phyloP scores from a whole-genome alignment of 1,140 invertebrate species.

The Nebria ingens region DNA sequence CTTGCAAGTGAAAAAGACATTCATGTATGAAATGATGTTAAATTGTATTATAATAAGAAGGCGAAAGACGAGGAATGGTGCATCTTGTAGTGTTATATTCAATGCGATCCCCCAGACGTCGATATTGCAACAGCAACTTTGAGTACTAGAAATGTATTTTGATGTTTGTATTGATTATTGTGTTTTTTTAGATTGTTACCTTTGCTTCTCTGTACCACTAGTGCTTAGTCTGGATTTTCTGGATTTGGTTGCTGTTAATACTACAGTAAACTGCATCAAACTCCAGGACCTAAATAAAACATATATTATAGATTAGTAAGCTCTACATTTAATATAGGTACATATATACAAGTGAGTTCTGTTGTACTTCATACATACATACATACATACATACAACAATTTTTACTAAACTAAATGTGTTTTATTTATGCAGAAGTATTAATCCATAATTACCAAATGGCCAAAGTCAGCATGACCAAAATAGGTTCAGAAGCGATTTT shows the following conservation, averaged over 20 bases:
- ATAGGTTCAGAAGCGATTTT: conserved; percentile 62
- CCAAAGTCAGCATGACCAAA: conserved; percentile 63
- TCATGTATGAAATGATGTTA: conserved; percentile 83
- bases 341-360: background rate
- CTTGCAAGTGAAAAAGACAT: conserved; percentile 87
- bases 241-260: conserved; percentile 77
- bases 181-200: conserved; percentile 23
- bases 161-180: conserved; percentile 6
- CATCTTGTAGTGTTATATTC: conserved; percentile 70
- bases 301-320: no score
- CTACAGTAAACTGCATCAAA: conserved; percentile 81
- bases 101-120: conserved; percentile 74
- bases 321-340: no score
- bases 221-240: conserved; percentile 57
- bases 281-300: conserved; percentile 66
- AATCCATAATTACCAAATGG: conserved; percentile 49
- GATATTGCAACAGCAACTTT: conserved; percentile 65
- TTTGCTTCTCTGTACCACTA: conserved; percentile 33
- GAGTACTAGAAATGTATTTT: conserved; percentile 36
- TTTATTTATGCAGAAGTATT: background rate
- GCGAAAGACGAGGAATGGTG: conserved; percentile 73
- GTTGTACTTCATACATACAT: conserved; percentile 8
- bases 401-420: conserved; percentile 1
- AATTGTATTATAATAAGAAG: conserved; percentile 76
- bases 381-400: background rate